phyloP scores from a whole-genome alignment of 2,797 vertebrate genomes.

The Sebastes reedi region DNA sequence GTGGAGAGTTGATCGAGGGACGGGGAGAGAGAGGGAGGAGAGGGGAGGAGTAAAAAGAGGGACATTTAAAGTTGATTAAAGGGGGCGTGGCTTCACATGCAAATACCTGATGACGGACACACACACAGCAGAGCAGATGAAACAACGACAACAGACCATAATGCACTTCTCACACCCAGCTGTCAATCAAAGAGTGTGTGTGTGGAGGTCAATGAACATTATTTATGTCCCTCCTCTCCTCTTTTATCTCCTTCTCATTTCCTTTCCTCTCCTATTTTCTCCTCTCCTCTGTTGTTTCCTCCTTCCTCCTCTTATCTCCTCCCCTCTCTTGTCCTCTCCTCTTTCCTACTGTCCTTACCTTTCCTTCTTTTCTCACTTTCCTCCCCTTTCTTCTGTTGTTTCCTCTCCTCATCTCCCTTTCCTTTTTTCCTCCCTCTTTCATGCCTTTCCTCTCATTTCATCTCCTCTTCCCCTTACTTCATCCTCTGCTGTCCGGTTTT shows the following conservation, averaged over 20 bases:
- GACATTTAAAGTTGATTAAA: constrained; percentile 32
- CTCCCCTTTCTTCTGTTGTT: neutral
- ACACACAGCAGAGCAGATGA: constrained; percentile 24
- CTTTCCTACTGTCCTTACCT: neutral
- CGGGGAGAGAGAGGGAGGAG: neutral
- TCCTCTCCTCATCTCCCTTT: neutral
- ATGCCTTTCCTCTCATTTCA: neutral
- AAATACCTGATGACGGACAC: constrained; percentile 41
- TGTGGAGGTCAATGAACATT: neutral
- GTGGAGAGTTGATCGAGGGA: neutral
- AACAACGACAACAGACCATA: constrained; percentile 41
- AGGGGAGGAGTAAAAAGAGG: neutral
- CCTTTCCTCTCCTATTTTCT: too few relatives aligned
- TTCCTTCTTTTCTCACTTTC: neutral
- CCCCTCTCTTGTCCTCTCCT: neutral
- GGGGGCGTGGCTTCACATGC: constrained; percentile 55
- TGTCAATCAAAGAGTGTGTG: constrained; percentile 47
- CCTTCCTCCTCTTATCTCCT: neutral
- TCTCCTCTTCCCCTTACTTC: neutral
- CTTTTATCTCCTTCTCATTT: neutral
- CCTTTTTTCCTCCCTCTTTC: neutral
- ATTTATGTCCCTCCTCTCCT: neutral
- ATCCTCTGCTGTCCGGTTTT: neutral
- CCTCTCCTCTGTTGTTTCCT: neutral
- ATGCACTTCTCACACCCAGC: constrained; percentile 54